Percentiles rank a stretch among this genome's conserved stretches.
Evolutionary conservation across 2,113 vertebrate genomes (phyloP).

Genomic region (Nansenia antarctica): DNA sequence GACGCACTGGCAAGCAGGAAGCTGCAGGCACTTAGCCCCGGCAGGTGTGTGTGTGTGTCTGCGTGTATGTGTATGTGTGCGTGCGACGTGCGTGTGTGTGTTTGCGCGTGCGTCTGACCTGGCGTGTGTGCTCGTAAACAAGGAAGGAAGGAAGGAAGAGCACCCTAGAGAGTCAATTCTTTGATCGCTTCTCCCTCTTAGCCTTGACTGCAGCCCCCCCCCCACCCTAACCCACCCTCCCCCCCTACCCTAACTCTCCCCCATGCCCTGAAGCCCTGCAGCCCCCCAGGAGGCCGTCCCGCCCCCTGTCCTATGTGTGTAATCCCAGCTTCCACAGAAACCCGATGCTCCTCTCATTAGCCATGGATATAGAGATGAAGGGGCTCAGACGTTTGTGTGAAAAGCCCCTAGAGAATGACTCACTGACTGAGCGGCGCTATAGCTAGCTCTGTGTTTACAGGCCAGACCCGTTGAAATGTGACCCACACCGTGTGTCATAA

Average conservation of each 20-base stretch:
- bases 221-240: background rate
- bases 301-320: background rate
- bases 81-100: background rate
- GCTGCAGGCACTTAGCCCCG: conserved; percentile 13
- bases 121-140: background rate
- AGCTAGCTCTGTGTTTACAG: conserved; percentile 28
- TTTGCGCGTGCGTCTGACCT: no score
- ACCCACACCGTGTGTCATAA: background rate
- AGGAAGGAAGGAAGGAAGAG: background rate
- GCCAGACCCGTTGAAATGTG: background rate
- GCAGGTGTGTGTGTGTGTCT: conserved; percentile 1
- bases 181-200: background rate
- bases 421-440: conserved; percentile 3
- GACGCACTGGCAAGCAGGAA: conserved; percentile 16
- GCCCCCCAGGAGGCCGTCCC: background rate
- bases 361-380: conserved; percentile 6
- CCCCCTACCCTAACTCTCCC: background rate
- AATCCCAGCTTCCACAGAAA: background rate
- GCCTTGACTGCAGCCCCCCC: background rate
- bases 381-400: conserved; percentile 10
- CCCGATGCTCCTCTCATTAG: background rate
- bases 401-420: conserved; percentile 24
- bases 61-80: conserved; percentile 1
- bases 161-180: no score
- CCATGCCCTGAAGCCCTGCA: background rate